phyloP scores from a whole-genome alignment of 2,888 invertebrate genomes.

The Phytoseiulus persimilis region DNA sequence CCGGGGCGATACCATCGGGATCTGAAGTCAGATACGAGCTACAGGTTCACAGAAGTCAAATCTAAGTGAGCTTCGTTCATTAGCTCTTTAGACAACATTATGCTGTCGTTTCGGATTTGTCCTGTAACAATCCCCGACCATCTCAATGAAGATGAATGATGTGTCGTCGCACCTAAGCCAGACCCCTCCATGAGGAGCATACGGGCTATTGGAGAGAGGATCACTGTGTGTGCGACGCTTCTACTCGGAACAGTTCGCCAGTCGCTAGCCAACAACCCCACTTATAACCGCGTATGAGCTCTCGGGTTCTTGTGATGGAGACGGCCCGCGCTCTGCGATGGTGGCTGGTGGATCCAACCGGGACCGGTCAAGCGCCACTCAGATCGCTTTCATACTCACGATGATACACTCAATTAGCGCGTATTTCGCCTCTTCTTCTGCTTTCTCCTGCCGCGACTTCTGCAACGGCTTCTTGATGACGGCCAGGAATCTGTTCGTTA shows the following conservation, averaged over 20 bases:
- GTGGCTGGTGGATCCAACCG: not conserved
- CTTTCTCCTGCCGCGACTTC: not conserved
- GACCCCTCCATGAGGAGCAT: not conserved
- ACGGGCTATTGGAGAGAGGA: not conserved
- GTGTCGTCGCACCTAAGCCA: not conserved
- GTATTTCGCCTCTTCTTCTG: not conserved
- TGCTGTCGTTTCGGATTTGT: not conserved
- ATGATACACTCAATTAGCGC: not conserved
- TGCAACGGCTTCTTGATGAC: not conserved
- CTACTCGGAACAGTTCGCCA: not conserved
- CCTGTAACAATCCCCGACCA: not conserved
- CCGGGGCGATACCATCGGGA: not conserved
- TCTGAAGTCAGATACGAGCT: not conserved
- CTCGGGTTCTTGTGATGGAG: not conserved
- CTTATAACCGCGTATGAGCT: not conserved
- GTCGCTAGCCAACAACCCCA: not conserved
- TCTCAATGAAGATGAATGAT: not conserved
- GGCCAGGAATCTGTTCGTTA: not conserved
- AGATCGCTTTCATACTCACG: not conserved
- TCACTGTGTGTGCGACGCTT: not conserved
- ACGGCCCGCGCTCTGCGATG: not conserved
- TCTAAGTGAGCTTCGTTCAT: not conserved
- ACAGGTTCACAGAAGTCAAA: not conserved
- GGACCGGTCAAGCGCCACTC: not conserved
- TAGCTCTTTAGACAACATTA: not conserved